Evolutionary conservation across 2,888 invertebrate genomes (phyloP).

Genomic region (Crepidodera aurea): DNA sequence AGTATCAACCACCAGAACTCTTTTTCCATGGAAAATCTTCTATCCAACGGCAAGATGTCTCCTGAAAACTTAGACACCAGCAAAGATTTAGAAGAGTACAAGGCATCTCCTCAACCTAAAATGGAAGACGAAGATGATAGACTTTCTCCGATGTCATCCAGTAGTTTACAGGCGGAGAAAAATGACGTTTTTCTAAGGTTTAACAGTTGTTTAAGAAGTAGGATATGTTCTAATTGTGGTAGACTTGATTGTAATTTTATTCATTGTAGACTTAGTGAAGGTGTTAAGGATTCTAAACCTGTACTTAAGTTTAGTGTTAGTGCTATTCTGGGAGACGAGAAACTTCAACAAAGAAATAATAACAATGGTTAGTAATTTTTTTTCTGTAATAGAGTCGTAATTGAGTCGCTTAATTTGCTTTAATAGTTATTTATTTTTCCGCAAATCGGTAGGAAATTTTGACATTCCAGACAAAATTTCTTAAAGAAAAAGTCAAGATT

Average conservation of each 20-base stretch:
- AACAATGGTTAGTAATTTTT: too few species aligned
- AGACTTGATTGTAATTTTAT: slow-evolving; percentile 65
- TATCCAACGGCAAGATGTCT: slow-evolving; percentile 56
- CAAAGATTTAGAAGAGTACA: slow-evolving; percentile 41
- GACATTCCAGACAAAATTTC: too few species aligned
- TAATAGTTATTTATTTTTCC: too few species aligned
- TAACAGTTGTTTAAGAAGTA: slow-evolving; percentile 56
- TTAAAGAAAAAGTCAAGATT: too few species aligned
- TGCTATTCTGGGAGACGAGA: slow-evolving; percentile 81
- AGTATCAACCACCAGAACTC: slow-evolving; percentile 57
- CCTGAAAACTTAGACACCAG: slow-evolving; percentile 50
- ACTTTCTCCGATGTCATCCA: slow-evolving; percentile 47
- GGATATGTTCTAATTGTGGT: slow-evolving; percentile 67
- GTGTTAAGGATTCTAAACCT: slow-evolving; percentile 68
- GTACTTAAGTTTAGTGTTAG: slow-evolving; percentile 92
- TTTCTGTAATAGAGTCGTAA: too few species aligned
- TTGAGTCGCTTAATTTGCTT: too few species aligned
- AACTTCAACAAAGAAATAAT: slow-evolving; percentile 42
- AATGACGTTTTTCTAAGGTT: slow-evolving; percentile 56
- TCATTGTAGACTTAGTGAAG: slow-evolving; percentile 55
- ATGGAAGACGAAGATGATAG: slow-evolving; percentile 52
- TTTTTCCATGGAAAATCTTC: slow-evolving; percentile 60
- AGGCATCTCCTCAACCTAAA: slow-evolving; percentile 43
- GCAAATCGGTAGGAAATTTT: too few species aligned
- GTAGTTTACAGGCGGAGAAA: slow-evolving; percentile 43